Evolutionary conservation across 2,797 vertebrate genomes (phyloP).

Genomic region (Phoxinus dragarum): DNA sequence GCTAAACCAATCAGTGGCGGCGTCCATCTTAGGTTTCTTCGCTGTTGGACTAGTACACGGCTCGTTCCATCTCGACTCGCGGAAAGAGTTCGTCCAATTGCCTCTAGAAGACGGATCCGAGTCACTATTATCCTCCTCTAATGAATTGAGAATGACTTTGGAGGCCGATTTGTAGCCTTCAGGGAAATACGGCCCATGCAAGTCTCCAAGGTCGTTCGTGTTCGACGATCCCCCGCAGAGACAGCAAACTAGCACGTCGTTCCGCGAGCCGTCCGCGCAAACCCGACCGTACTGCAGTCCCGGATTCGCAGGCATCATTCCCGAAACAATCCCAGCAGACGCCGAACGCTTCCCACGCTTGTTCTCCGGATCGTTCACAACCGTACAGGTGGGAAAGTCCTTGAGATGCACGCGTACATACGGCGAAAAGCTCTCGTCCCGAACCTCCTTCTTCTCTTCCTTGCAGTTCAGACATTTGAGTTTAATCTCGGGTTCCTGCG

Average conservation of each 20-base stretch:
- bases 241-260: slow-evolving; percentile 76
- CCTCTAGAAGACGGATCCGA: slow-evolving; percentile 71
- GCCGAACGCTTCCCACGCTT: slow-evolving; percentile 66
- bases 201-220: slow-evolving; percentile 80
- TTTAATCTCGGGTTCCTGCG: slow-evolving; percentile 81
- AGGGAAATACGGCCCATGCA: slow-evolving; percentile 82
- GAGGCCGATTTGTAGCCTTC: slow-evolving; percentile 70
- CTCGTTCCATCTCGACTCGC: slow-evolving; percentile 54
- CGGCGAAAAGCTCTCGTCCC: slow-evolving; percentile 73
- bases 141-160: slow-evolving; percentile 60
- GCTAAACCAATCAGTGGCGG: slow-evolving; percentile 74
- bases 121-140: slow-evolving; percentile 69
- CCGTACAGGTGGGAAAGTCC: slow-evolving; percentile 66
- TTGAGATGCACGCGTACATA: slow-evolving; percentile 70
- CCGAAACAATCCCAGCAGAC: slow-evolving; percentile 62
- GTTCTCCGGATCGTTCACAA: slow-evolving; percentile 78
- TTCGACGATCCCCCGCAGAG: slow-evolving; percentile 79
- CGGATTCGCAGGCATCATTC: slow-evolving; percentile 73
- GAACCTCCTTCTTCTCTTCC: slow-evolving; percentile 74
- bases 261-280: slow-evolving; percentile 64
- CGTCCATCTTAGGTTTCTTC: slow-evolving; percentile 67
- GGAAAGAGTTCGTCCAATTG: slow-evolving; percentile 48
- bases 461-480: slow-evolving; percentile 77
- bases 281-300: slow-evolving; percentile 74
- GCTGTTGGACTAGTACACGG: slow-evolving; percentile 61